phyloP scores from a whole-genome alignment of 2,797 vertebrate genomes.

The Balearica regulorum region DNA sequence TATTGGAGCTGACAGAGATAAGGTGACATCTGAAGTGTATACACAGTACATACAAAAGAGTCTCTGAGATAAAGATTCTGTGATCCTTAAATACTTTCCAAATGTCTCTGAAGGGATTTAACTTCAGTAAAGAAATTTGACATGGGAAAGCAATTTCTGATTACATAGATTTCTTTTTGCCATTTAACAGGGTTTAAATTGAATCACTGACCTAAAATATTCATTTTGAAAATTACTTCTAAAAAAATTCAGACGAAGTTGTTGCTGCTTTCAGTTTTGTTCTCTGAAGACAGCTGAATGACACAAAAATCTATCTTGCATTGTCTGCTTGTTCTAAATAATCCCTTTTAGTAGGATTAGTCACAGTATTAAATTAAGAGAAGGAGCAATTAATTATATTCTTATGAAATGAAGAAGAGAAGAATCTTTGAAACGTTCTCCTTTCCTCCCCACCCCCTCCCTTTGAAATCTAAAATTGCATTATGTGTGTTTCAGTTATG shows the following conservation, averaged over 20 bases:
- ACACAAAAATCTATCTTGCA: conserved; percentile 34
- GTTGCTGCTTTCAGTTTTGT: conserved; percentile 46
- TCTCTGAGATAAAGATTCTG: not conserved
- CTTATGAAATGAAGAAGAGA: conserved; percentile 56
- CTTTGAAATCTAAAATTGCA: conserved; percentile 40
- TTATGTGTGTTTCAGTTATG: conserved; percentile 16
- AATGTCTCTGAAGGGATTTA: conserved; percentile 41
- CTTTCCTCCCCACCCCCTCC: not conserved
- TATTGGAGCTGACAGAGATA: conserved; percentile 26
- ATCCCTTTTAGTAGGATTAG: conserved; percentile 68
- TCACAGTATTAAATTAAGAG: conserved; percentile 68
- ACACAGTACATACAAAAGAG: conserved; percentile 1
- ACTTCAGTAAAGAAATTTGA: conserved; percentile 1
- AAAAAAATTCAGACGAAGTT: conserved; percentile 39
- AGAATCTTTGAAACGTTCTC: conserved; percentile 40
- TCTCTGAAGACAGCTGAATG: conserved; percentile 62
- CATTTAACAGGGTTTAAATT: conserved; percentile 54
- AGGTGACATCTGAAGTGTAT: conserved; percentile 11
- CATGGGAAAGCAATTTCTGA: conserved; percentile 43
- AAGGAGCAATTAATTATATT: conserved; percentile 67
- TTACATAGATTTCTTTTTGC: conserved; percentile 47
- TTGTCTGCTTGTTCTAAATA: conserved; percentile 63
- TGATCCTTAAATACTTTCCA: conserved; percentile 56
- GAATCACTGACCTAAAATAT: conserved; percentile 61
- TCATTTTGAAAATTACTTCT: conserved; percentile 61